Percentiles rank a stretch among this genome's conserved stretches.
Evolutionary conservation across 2,888 invertebrate genomes (phyloP).

Genomic region (Notocelia uddmanniana): DNA sequence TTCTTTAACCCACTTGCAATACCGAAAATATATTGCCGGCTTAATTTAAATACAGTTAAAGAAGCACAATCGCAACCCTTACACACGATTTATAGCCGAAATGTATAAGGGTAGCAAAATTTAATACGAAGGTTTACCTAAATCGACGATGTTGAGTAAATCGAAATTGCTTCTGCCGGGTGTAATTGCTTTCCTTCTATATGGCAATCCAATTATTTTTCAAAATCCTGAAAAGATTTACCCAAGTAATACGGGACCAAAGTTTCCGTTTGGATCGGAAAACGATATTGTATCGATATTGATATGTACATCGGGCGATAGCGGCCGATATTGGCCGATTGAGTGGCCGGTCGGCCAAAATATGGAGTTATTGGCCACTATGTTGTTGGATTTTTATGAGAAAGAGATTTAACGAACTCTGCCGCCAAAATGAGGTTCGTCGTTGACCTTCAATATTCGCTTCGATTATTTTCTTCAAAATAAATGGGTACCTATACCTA

Average conservation of each 20-base stretch:
- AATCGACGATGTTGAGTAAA: slow-evolving; percentile 73
- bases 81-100: slow-evolving; percentile 69
- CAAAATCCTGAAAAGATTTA: slow-evolving; percentile 79
- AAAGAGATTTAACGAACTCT: slow-evolving; percentile 6
- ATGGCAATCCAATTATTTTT: slow-evolving; percentile 82
- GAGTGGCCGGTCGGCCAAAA: slow-evolving; percentile 32
- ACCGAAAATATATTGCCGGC: slow-evolving; percentile 54
- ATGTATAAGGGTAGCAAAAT: slow-evolving; percentile 67
- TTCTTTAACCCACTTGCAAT: slow-evolving; percentile 19
- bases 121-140: slow-evolving; percentile 74
- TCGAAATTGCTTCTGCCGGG: slow-evolving; percentile 72
- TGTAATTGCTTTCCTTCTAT: slow-evolving; percentile 81
- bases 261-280: slow-evolving; percentile 72
- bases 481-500: too few relatives aligned
- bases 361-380: slow-evolving; percentile 20
- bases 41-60: slow-evolving; percentile 68
- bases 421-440: background rate
- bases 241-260: slow-evolving; percentile 64
- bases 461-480: background rate
- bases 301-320: slow-evolving; percentile 37
- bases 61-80: slow-evolving; percentile 65
- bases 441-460: background rate
- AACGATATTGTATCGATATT: slow-evolving; percentile 68
- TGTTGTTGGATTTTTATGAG: slow-evolving; percentile 7
- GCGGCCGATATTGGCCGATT: slow-evolving; percentile 34